phyloP scores from a whole-genome alignment of 2,797 vertebrate species.

The Diplodus puntazzo region DNA sequence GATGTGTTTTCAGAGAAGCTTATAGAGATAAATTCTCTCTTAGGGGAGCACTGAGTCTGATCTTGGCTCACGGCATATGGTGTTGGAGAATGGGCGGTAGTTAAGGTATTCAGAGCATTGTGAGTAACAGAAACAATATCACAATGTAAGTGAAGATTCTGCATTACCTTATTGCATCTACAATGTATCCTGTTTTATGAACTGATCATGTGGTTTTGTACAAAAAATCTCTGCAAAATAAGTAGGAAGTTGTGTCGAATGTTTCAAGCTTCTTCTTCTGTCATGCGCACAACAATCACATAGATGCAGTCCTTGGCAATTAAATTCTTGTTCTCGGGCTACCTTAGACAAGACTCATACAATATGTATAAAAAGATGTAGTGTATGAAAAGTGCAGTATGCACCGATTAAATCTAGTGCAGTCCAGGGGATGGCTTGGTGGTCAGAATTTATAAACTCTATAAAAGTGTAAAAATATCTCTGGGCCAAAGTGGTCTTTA shows the following conservation, averaged over 20 bases:
- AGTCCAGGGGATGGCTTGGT: not conserved
- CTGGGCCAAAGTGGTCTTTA: rapidly evolving
- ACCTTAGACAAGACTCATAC: not conserved
- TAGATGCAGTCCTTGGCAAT: not conserved
- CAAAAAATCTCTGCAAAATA: not conserved
- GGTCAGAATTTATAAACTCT: not conserved
- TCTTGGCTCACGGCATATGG: constrained; percentile 23
- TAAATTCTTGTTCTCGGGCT: not conserved
- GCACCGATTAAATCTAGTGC: not conserved
- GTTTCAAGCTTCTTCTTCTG: not conserved
- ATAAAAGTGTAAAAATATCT: not conserved
- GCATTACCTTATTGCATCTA: not conserved
- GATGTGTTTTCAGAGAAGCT: constrained; percentile 20
- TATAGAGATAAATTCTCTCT: constrained; percentile 40
- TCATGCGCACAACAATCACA: not conserved
- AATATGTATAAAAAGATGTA: not conserved
- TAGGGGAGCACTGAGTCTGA: constrained; percentile 20
- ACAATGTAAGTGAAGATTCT: no score
- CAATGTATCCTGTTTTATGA: not conserved
- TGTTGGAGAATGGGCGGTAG: not conserved
- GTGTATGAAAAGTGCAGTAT: not conserved
- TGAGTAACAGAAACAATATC: not conserved
- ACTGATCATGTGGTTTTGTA: not conserved
- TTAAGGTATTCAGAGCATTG: constrained; percentile 2
- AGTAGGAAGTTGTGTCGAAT: not conserved